phyloP scores from a whole-genome alignment of 2,797 vertebrate genomes.

The Tenualosa ilisha region DNA sequence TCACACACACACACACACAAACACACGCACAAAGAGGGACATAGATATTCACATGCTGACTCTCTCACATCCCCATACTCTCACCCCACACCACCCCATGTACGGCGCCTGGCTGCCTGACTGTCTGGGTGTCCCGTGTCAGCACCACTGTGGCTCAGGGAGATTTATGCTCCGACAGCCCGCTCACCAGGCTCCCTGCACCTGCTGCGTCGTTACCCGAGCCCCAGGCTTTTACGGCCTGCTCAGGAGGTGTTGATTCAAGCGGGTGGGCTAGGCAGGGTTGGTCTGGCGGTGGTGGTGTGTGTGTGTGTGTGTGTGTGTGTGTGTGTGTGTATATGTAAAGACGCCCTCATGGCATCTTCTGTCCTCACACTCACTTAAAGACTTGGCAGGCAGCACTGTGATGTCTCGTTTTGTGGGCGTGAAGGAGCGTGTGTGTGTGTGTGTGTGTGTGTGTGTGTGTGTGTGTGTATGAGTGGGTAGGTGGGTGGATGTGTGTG shows the following conservation, averaged over 20 bases:
- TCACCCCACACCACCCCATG: conserved; percentile 43
- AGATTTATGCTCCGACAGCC: conserved; percentile 65
- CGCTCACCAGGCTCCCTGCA: conserved; percentile 67
- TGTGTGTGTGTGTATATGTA: conserved; percentile 24
- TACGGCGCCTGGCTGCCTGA: conserved; percentile 57
- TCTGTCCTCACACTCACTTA: background rate
- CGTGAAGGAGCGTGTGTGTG: background rate
- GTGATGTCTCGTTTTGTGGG: background rate
- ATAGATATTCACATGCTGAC: conserved; percentile 44
- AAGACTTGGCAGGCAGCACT: background rate
- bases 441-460: conserved; percentile 6
- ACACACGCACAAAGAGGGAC: background rate
- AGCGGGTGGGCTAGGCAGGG: conserved; percentile 59
- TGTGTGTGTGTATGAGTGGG: conserved; percentile 1
- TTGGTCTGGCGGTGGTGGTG: conserved; percentile 43
- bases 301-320: conserved; percentile 32
- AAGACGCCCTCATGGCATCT: conserved; percentile 47
- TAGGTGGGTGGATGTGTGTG: background rate
- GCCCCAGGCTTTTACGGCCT: conserved; percentile 69
- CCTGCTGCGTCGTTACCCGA: conserved; percentile 75
- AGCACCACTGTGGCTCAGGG: conserved; percentile 50
- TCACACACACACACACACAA: conserved; percentile 1
- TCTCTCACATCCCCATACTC: conserved; percentile 42
- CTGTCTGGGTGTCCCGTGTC: conserved; percentile 72
- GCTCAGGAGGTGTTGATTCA: conserved; percentile 68